A percentile compares a stretch with the other conserved stretches of the same genome.
These are phyloP conservation scores for Sebastes fasciatus DNA, from an alignment of 2,113 vertebrate genomes.

Conservation along the genomic window DNA sequence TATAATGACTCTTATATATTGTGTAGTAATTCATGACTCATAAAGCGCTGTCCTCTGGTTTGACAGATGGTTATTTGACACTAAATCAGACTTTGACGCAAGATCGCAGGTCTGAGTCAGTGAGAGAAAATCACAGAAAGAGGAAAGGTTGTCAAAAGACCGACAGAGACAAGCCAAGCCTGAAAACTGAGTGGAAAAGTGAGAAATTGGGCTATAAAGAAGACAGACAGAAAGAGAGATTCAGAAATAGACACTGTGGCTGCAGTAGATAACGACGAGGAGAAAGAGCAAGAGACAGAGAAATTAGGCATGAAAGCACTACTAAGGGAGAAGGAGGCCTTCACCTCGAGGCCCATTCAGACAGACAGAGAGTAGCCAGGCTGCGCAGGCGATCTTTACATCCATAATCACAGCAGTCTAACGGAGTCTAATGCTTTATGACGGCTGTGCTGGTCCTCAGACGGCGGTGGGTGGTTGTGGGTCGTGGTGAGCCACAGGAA, in stretches of 20 bases:
- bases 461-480: constrained; percentile 44
- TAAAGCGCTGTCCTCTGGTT: background rate
- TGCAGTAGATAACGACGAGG: constrained; percentile 24
- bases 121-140: background rate
- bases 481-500: constrained; percentile 58
- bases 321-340: constrained; percentile 44
- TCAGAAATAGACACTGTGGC: constrained; percentile 29
- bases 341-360: constrained; percentile 49
- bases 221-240: constrained; percentile 29
- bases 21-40: too few relatives aligned
- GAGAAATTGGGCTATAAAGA: constrained; percentile 25
- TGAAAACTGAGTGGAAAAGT: constrained; percentile 15
- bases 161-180: constrained; percentile 21
- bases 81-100: background rate
- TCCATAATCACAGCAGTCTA: constrained; percentile 65
- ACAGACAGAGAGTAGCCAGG: constrained; percentile 39
- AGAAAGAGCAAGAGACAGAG: constrained; percentile 39
- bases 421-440: constrained; percentile 67
- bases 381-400: constrained; percentile 54
- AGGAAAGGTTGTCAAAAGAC: background rate
- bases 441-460: constrained; percentile 54
- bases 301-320: constrained; percentile 54
- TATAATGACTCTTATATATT: background rate
- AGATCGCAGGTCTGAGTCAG: too few relatives aligned
- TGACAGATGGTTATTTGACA: background rate